Evolutionary conservation across 1,140 invertebrate species (phyloP), one percentile per base, ranked within the genome.

Genomic region (Pseudomyrmex flavicornis): DNA sequence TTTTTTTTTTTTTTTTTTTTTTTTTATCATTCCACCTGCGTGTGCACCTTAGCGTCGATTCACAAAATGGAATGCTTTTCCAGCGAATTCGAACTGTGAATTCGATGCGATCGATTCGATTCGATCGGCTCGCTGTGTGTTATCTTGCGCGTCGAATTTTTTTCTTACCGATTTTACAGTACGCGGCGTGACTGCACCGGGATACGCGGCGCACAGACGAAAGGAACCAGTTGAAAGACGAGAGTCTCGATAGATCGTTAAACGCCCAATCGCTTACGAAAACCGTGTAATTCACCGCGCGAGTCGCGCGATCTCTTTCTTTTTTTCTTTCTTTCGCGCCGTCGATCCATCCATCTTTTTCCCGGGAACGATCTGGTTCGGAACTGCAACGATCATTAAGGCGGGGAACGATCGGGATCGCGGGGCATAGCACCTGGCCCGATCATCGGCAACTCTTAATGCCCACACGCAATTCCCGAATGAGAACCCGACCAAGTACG

Each of bases 391-490:
- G 88, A 87, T 89, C 85, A 89, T 89, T 87, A 85, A 76, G 88
- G 87, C 87, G 87, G 77, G 86, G 84, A 90, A 85, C 70, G 87
- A 85, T 88, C 86, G 66, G 62, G 63, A 88, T 85, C 87, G 35
- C 35, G 77, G 69, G 56, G 66, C 70, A 62, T 50, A 88, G 83
- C 87, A 88, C 83, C 87, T 88, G 87, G 87, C 77, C 68, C 84
- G 87, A 88, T 88, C 77, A 88, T 88, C 73, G 77, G 77, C 83
- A 88, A 83, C 82, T 80, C 66, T 80, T 80, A 80, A 80, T 80
- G 76, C 84, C 82, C 63, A 86, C 84, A 89, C 84, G 88, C 89
- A 85, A 89, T 90, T 88, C 59, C 35, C 46, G 76, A 50, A 72
- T 68, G 84, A 82, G 82, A 87, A 77, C 63, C 69, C 44, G 52